Evolutionary conservation across 2,888 invertebrate species (phyloP).

Genomic region (Subacronicta megacephala): DNA sequence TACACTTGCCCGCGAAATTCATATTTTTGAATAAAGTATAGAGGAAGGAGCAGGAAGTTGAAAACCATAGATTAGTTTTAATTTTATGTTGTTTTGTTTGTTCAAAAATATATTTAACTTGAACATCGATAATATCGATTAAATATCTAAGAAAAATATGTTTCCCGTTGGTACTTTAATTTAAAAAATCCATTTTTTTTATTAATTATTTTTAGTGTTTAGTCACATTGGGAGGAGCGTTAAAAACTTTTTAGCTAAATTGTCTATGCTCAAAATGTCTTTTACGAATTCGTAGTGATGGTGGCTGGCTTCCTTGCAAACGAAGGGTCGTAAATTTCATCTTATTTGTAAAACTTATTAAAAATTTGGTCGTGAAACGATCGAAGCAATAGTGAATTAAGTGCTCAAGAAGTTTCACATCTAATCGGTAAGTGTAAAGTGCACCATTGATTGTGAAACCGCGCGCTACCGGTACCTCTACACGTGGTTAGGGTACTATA

Average conservation of each 20-base stretch:
- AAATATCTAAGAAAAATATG: neutral
- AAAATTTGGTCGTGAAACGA: conserved; percentile 78
- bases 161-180: neutral
- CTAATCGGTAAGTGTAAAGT: conserved; percentile 86
- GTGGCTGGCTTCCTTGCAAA: conserved; percentile 89
- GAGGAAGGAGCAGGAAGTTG: too few relatives aligned
- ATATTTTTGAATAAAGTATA: too few relatives aligned
- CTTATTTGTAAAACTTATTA: conserved; percentile 78
- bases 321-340: conserved; percentile 86
- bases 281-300: conserved; percentile 89
- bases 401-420: conserved; percentile 86
- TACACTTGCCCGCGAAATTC: too few relatives aligned
- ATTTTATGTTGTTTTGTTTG: neutral
- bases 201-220: conserved; percentile 13
- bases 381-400: conserved; percentile 83
- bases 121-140: too few relatives aligned
- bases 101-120: too few relatives aligned
- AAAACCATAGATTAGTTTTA: neutral
- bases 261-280: conserved; percentile 88
- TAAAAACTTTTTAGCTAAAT: conserved; percentile 75
- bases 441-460: conserved; percentile 75
- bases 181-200: neutral
- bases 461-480: conserved; percentile 86
- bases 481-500: conserved; percentile 84
- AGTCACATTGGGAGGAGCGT: conserved; percentile 65